These are phyloP conservation scores for Aphelinus certus DNA, from an alignment of 1,140 invertebrate species.

Conservation along the genomic window DNA sequence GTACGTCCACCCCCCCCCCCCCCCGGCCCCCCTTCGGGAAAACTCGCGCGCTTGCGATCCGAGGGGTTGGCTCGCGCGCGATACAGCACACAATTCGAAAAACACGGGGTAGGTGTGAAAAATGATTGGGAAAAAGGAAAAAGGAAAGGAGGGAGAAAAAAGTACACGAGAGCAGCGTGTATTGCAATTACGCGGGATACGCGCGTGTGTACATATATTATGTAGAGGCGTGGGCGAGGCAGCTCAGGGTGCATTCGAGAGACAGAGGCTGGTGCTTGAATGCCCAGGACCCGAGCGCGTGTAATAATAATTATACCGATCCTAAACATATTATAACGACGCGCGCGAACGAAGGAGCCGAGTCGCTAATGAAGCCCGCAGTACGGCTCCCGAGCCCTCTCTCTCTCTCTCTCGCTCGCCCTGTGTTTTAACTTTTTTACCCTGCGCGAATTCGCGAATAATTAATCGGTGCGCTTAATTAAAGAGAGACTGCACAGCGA, in stretches of 20 bases:
- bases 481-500: slow-evolving; percentile 4
- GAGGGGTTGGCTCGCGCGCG: background rate
- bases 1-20: no score
- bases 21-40: background rate
- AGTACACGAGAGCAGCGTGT: background rate
- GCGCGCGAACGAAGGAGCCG: background rate
- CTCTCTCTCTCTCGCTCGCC: no score
- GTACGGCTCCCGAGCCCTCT: no score
- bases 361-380: no score
- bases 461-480: slow-evolving; percentile 40
- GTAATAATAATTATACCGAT: slow-evolving; percentile 27
- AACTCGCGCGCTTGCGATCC: background rate
- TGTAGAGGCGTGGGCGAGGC: no score
- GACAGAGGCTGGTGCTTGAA: background rate
- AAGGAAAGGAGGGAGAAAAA: no score
- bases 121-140: background rate
- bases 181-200: slow-evolving; percentile 17
- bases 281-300: no score
- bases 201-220: no score
- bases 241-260: no score
- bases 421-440: no score
- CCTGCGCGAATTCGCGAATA: slow-evolving; percentile 12
- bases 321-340: slow-evolving; percentile 22
- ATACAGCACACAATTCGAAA: background rate
- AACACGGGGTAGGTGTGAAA: slow-evolving; percentile 3